phyloP scores from a whole-genome alignment of 2,888 invertebrate species.

The Parnassius apollo region DNA sequence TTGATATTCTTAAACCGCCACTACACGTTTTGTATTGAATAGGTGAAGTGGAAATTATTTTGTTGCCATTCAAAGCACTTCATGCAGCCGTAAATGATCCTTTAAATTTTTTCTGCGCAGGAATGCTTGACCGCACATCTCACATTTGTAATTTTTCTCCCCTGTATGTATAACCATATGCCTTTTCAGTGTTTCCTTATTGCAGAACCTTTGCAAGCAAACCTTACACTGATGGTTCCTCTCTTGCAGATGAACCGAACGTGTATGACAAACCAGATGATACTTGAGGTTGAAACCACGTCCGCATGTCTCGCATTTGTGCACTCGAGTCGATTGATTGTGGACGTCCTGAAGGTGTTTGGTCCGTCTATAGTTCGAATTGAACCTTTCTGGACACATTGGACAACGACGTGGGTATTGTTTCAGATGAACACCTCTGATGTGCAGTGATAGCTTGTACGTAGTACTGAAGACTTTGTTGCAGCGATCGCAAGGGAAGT shows the following conservation, averaged over 20 bases:
- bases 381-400: slow-evolving; percentile 70
- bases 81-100: slow-evolving; percentile 68
- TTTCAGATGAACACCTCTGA: slow-evolving; percentile 69
- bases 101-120: slow-evolving; percentile 70
- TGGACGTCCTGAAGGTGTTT: slow-evolving; percentile 75
- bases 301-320: slow-evolving; percentile 70
- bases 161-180: slow-evolving; percentile 81
- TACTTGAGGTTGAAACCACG: slow-evolving; percentile 70
- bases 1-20: too few relatives aligned
- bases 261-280: slow-evolving; percentile 67
- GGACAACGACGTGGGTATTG: slow-evolving; percentile 67
- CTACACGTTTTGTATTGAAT: background rate
- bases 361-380: slow-evolving; percentile 69
- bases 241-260: slow-evolving; percentile 72
- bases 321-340: slow-evolving; percentile 68
- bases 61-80: slow-evolving; percentile 42
- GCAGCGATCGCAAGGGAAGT: slow-evolving; percentile 66
- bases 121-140: slow-evolving; percentile 76
- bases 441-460: slow-evolving; percentile 63
- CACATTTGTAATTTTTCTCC: slow-evolving; percentile 79
- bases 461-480: slow-evolving; percentile 67
- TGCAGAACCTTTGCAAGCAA: slow-evolving; percentile 76
- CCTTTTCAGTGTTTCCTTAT: slow-evolving; percentile 77
- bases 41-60: background rate
- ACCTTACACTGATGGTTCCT: slow-evolving; percentile 77